Evolutionary conservation across 2,888 invertebrate genomes (phyloP).

Genomic region (Agrypnus murinus): DNA sequence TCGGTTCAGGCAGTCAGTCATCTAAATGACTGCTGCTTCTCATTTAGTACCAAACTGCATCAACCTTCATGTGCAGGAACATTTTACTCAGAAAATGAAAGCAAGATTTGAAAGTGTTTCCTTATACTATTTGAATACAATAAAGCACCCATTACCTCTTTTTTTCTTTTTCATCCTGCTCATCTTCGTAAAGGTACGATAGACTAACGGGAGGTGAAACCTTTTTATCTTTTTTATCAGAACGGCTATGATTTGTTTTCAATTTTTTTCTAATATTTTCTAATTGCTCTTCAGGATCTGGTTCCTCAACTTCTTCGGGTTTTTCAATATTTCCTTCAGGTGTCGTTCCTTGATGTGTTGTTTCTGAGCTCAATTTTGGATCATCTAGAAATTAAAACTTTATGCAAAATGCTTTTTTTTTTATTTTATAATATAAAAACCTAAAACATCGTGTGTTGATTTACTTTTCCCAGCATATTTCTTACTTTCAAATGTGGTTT

Average conservation of each 20-base stretch:
- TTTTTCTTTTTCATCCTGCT: constrained; percentile 74
- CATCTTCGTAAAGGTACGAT: constrained; percentile 47
- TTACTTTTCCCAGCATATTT: constrained; percentile 89
- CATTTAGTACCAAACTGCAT: too few species aligned
- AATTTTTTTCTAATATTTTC: constrained; percentile 72
- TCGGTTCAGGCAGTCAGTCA: too few species aligned
- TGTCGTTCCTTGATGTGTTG: constrained; percentile 68
- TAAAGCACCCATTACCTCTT: too few species aligned
- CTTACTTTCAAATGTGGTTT: constrained; percentile 77
- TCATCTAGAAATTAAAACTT: constrained; percentile 76
- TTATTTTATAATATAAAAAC: constrained; percentile 51
- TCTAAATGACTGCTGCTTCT: too few species aligned
- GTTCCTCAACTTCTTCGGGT: constrained; percentile 58
- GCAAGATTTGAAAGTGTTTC: too few species aligned
- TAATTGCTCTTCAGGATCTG: constrained; percentile 67
- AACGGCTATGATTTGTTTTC: constrained; percentile 71
- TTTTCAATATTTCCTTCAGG: constrained; percentile 60
- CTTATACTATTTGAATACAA: too few species aligned
- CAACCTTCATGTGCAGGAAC: too few species aligned
- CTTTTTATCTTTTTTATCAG: too few species aligned
- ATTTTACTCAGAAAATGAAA: too few species aligned
- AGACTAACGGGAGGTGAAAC: constrained; percentile 24
- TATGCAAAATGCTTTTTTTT: background rate
- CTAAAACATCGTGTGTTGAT: constrained; percentile 92
- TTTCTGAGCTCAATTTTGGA: constrained; percentile 88